phyloP scores from a whole-genome alignment of 2,888 invertebrate genomes.

The Stegophylla sp. region DNA sequence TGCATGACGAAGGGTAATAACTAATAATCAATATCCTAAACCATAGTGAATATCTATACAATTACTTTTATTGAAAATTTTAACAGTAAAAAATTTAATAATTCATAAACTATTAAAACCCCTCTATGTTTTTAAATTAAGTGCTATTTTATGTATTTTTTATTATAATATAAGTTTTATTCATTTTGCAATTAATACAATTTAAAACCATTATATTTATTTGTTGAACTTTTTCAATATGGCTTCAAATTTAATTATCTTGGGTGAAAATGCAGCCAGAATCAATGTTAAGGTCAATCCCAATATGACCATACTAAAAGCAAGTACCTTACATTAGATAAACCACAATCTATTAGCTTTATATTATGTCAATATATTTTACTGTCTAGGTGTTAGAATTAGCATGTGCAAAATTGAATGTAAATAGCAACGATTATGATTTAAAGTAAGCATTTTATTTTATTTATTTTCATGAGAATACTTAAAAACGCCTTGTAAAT shows the following conservation, averaged over 20 bases:
- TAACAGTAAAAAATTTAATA: too few species aligned
- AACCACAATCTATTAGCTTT: not conserved
- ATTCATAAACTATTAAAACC: too few species aligned
- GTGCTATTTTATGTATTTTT: too few species aligned
- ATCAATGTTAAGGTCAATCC: conserved; percentile 53
- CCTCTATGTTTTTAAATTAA: too few species aligned
- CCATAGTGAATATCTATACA: too few species aligned
- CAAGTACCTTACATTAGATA: not conserved
- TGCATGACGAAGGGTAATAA: too few species aligned
- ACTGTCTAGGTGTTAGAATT: conserved; percentile 40
- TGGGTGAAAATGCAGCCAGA: conserved; percentile 37
- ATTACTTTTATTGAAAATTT: too few species aligned
- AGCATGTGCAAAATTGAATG: conserved; percentile 41
- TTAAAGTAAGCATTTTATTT: conserved; percentile 42
- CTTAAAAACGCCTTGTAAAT: not conserved
- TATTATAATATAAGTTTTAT: too few species aligned
- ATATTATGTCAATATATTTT: not conserved
- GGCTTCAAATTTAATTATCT: conserved; percentile 42
- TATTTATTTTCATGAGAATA: not conserved
- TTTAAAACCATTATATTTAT: too few species aligned
- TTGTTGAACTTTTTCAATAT: not conserved
- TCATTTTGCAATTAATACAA: too few species aligned
- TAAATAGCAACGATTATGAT: conserved; percentile 40
- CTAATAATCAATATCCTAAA: too few species aligned
- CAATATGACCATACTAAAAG: conserved; percentile 50